Conservation (phyloP, 2,797 vertebrate genomes). For the Xiphorhynchus erythropygius region DNA sequence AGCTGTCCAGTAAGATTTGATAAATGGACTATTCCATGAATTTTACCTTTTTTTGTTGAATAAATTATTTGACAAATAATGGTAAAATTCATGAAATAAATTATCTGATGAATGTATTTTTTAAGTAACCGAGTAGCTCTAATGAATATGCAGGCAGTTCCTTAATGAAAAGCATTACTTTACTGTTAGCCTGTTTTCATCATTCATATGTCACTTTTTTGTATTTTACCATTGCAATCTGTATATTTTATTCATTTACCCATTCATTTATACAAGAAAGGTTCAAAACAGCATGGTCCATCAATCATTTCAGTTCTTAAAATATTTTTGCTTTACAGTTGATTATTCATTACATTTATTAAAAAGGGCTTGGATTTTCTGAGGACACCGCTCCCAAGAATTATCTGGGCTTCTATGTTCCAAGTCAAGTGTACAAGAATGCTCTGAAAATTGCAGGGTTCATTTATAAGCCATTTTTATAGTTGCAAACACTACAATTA, state of each 20-base stretch:
- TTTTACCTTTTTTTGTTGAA: conserved; percentile 62
- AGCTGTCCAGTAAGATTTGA: conserved; percentile 37
- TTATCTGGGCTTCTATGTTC: background rate
- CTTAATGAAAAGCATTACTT: conserved; percentile 64
- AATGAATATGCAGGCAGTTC: conserved; percentile 62
- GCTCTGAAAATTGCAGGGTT: conserved; percentile 37
- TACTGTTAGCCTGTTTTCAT: conserved; percentile 57
- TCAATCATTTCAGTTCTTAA: conserved; percentile 30
- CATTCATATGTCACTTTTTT: conserved; percentile 46
- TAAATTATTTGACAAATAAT: conserved; percentile 69
- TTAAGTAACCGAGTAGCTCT: conserved; percentile 41
- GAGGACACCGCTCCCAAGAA: background rate
- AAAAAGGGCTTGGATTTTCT: background rate
- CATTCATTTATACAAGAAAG: conserved; percentile 47
- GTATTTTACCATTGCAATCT: conserved; percentile 47
- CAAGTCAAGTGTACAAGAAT: background rate
- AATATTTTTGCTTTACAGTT: conserved; percentile 30
- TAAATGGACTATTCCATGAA: conserved; percentile 43
- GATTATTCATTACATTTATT: conserved; percentile 28
- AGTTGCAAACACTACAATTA: conserved; percentile 31
- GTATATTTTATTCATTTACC: conserved; percentile 63
- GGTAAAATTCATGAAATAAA: conserved; percentile 67
- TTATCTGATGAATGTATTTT: conserved; percentile 58
- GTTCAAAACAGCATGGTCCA: conserved; percentile 33
- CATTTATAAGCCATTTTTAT: background rate